Conservation (phyloP, 2,113 vertebrate species). For the Aspiorhynchus laticeps region DNA sequence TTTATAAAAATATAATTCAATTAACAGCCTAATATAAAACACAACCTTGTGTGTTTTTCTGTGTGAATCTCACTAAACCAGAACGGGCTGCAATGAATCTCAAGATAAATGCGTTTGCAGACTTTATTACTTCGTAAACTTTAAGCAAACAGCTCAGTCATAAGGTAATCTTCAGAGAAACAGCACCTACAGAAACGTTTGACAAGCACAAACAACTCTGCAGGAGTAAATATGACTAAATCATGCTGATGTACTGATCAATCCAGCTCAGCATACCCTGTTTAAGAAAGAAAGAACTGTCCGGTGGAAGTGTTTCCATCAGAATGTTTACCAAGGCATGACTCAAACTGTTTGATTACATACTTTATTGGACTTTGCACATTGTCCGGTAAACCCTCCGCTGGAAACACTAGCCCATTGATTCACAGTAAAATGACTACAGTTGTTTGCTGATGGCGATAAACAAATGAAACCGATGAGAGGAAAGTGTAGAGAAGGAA, state of each 20-base stretch:
- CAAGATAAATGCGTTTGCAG: not conserved
- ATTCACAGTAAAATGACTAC: not conserved
- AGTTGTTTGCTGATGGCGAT: not conserved
- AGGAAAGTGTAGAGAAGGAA: conserved; percentile 5
- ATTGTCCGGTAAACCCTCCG: conserved; percentile 34
- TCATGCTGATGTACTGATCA: not conserved
- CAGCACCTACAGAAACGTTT: not conserved
- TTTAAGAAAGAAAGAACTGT: not conserved
- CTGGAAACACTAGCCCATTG: conserved; percentile 31
- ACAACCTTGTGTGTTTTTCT: not conserved
- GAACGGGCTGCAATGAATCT: not conserved
- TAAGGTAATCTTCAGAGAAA: not conserved
- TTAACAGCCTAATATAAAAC: not conserved
- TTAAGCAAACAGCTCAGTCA: not conserved
- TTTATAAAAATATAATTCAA: not conserved
- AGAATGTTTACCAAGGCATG: not conserved
- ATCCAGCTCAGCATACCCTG: not conserved
- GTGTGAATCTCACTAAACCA: not conserved
- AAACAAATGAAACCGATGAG: conserved; percentile 13
- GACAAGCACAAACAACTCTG: not conserved
- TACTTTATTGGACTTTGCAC: not conserved
- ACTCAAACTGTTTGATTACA: not conserved
- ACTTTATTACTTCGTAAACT: not conserved
- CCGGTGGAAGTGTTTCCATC: conserved; percentile 6
- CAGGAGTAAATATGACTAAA: not conserved